These are phyloP conservation scores for Hydrotaea cyrtoneurina DNA, from an alignment of 2,888 invertebrate genomes.

Conservation along the genomic window DNA sequence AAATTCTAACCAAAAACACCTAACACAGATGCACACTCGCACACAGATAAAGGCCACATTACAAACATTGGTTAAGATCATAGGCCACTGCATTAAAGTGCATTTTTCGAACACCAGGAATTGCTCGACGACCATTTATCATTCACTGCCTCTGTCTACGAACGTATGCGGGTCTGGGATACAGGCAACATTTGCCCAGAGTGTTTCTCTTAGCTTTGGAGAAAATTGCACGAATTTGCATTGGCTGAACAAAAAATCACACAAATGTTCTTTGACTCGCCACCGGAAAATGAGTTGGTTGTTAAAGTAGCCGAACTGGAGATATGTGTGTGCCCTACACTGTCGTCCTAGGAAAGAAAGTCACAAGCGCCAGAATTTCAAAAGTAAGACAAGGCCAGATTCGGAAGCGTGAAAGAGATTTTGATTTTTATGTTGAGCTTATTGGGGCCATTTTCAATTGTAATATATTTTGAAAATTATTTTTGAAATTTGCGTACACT, in stretches of 20 bases:
- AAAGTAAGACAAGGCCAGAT: too few relatives aligned
- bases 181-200: constrained; percentile 29
- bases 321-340: too few relatives aligned
- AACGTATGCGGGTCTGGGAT: neutral
- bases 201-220: neutral
- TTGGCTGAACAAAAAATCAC: constrained; percentile 55
- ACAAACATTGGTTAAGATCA: neutral
- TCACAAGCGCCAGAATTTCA: too few relatives aligned
- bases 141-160: constrained; percentile 19
- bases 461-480: too few relatives aligned
- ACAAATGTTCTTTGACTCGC: constrained; percentile 61
- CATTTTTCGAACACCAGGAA: constrained; percentile 50
- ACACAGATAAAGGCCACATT: neutral
- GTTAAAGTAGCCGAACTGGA: too few relatives aligned
- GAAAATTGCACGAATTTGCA: constrained; percentile 42
- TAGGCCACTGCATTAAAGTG: constrained; percentile 57
- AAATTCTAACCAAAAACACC: constrained; percentile 42
- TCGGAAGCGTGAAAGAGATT: too few relatives aligned
- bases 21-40: constrained; percentile 3
- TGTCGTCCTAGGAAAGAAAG: too few relatives aligned
- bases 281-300: constrained; percentile 2
- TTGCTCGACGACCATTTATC: constrained; percentile 11
- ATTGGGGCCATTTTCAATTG: too few relatives aligned
- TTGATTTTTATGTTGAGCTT: too few relatives aligned
- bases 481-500: too few relatives aligned